Conservation (phyloP, 2,888 invertebrate genomes). For the Aproaerema taeniolella region DNA sequence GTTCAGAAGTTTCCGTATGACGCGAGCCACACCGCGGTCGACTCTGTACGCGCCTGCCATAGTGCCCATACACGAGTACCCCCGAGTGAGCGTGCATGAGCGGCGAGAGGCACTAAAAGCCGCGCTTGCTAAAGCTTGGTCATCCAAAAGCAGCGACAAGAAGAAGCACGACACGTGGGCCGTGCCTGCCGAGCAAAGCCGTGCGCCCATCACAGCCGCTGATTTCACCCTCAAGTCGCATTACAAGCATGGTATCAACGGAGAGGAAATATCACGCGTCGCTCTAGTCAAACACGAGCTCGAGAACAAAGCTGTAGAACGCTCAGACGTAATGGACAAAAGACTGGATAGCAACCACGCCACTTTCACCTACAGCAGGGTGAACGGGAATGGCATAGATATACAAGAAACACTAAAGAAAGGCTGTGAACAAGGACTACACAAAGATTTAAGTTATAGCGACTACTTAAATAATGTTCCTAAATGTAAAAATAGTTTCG, state of each 20-base stretch:
- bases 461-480: conserved; percentile 73
- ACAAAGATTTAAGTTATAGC: conserved; percentile 66
- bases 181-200: conserved; percentile 55
- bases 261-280: conserved; percentile 57
- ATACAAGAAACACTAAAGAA: conserved; percentile 71
- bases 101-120: conserved; percentile 71
- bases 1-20: conserved; percentile 77
- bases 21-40: conserved; percentile 69
- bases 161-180: conserved; percentile 70
- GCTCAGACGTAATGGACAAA: conserved; percentile 46
- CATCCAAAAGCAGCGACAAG: conserved; percentile 62
- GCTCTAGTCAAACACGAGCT: conserved; percentile 66
- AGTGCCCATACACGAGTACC: conserved; percentile 79
- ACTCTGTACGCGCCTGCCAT: conserved; percentile 73
- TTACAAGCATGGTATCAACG: conserved; percentile 40
- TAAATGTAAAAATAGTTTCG: conserved; percentile 73
- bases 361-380: conserved; percentile 54
- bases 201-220: conserved; percentile 51
- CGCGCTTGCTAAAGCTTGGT: conserved; percentile 71
- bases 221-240: conserved; percentile 54
- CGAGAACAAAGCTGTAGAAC: conserved; percentile 61
- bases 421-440: conserved; percentile 74
- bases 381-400: conserved; percentile 61
- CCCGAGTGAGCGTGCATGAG: conserved; percentile 76
- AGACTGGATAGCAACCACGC: conserved; percentile 52